Conservation (phyloP, 1,140 invertebrate species). For the Bradynema listronoti region DNA sequence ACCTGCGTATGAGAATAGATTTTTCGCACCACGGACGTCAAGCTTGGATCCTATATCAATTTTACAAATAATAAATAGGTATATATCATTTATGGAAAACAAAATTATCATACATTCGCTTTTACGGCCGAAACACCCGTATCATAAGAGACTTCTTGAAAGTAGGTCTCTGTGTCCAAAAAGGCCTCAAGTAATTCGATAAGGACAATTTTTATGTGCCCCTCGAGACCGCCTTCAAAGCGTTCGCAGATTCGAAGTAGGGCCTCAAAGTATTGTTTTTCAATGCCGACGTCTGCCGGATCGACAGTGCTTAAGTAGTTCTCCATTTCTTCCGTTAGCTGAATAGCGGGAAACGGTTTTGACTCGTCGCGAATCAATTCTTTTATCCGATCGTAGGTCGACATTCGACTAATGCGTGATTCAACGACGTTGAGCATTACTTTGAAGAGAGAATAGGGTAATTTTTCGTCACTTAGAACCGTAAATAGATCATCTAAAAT, state of each 20-base stretch:
- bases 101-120: slow-evolving; percentile 68
- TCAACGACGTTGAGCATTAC: slow-evolving; percentile 40
- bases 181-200: slow-evolving; percentile 88
- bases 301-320: slow-evolving; percentile 37
- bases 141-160: slow-evolving; percentile 93
- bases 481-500: slow-evolving; percentile 88
- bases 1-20: slow-evolving; percentile 96
- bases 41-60: too few relatives aligned
- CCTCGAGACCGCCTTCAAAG: slow-evolving; percentile 70
- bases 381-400: slow-evolving; percentile 39
- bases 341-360: slow-evolving; percentile 33
- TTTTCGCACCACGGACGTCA: slow-evolving; percentile 73
- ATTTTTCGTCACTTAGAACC: slow-evolving; percentile 78
- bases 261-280: slow-evolving; percentile 44
- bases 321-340: slow-evolving; percentile 50
- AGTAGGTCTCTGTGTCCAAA: slow-evolving; percentile 87
- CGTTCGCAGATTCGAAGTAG: slow-evolving; percentile 49
- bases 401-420: slow-evolving; percentile 33
- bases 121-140: slow-evolving; percentile 86
- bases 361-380: slow-evolving; percentile 22
- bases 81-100: not conserved
- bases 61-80: not conserved
- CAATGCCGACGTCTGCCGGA: slow-evolving; percentile 42
- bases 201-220: slow-evolving; percentile 90
- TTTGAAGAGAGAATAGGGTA: slow-evolving; percentile 67